Conservation (phyloP, 2,113 vertebrate genomes). For the Excalfactoria chinensis region DNA sequence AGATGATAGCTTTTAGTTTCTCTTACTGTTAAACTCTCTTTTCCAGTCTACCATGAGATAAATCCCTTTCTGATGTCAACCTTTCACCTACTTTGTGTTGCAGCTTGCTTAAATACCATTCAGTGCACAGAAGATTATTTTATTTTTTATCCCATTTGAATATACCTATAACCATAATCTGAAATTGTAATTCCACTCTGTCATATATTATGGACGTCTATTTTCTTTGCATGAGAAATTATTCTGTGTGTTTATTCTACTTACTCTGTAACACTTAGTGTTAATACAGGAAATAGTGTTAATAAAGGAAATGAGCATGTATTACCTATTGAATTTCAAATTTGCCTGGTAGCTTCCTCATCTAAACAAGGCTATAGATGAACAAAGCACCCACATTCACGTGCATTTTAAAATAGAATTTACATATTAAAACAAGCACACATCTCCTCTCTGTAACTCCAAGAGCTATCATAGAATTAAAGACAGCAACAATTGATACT, state of each 20-base stretch:
- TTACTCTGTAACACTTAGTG: not conserved
- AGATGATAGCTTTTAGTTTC: not conserved
- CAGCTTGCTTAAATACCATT: not conserved
- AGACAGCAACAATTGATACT: not conserved
- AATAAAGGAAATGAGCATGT: slow-evolving; percentile 52
- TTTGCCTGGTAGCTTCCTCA: slow-evolving; percentile 33
- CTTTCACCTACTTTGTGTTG: not conserved
- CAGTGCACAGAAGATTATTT: not conserved
- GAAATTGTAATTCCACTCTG: not conserved
- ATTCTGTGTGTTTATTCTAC: not conserved
- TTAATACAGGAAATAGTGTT: slow-evolving; percentile 33
- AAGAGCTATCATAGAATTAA: not conserved
- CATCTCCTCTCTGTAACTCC: not conserved
- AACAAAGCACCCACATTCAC: not conserved
- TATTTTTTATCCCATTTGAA: not conserved
- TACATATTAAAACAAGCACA: not conserved
- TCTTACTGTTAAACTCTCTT: not conserved
- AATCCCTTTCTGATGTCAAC: not conserved
- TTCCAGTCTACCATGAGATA: not conserved
- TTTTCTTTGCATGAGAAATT: not conserved
- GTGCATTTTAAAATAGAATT: slow-evolving; percentile 11
- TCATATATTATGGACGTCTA: not conserved
- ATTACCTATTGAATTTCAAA: slow-evolving; percentile 60
- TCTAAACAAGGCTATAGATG: slow-evolving; percentile 15
- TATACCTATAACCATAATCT: not conserved